Evolutionary conservation across 2,888 invertebrate genomes (phyloP).

Genomic region (Eumerus sabulonum): DNA sequence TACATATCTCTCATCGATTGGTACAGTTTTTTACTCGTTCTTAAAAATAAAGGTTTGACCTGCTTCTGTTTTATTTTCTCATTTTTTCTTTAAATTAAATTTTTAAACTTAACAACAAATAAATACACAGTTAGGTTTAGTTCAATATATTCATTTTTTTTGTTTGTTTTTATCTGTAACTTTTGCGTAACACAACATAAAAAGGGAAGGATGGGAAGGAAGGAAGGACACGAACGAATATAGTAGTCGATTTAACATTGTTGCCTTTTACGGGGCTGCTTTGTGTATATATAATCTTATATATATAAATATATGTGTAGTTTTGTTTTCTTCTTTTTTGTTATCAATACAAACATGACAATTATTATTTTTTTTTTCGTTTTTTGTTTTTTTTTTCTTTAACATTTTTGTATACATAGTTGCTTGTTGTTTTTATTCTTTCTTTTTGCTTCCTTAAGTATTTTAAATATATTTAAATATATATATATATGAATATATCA

Average conservation of each 20-base stretch:
- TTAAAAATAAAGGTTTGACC: constrained; percentile 47
- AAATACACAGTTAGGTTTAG: constrained; percentile 68
- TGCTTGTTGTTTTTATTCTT: constrained; percentile 17
- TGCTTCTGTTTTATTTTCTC: too few relatives aligned
- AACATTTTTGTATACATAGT: constrained; percentile 20
- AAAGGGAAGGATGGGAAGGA: constrained; percentile 42
- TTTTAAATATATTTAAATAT: too few relatives aligned
- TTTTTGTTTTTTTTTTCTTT: too few relatives aligned
- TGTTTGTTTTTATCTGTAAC: constrained; percentile 33
- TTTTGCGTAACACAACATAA: constrained; percentile 44
- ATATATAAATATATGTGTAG: constrained; percentile 20
- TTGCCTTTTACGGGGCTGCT: constrained; percentile 24
- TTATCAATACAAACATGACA: constrained; percentile 50
- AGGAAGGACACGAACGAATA: constrained; percentile 57
- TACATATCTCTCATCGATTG: constrained; percentile 21
- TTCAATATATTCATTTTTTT: constrained; percentile 28
- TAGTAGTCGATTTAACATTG: constrained; percentile 48
- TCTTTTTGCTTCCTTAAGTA: constrained; percentile 17
- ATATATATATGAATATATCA: too few relatives aligned
- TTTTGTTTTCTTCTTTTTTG: too few relatives aligned
- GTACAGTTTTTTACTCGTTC: constrained; percentile 7
- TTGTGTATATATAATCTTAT: constrained; percentile 16
- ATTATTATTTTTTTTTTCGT: constrained; percentile 17
- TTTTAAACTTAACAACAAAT: constrained; percentile 71
- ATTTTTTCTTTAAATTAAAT: constrained; percentile 32